Base-by-base conservation (phyloP, 2,888 invertebrate species). In the Phragmatobia fuliginosa region DNA sequence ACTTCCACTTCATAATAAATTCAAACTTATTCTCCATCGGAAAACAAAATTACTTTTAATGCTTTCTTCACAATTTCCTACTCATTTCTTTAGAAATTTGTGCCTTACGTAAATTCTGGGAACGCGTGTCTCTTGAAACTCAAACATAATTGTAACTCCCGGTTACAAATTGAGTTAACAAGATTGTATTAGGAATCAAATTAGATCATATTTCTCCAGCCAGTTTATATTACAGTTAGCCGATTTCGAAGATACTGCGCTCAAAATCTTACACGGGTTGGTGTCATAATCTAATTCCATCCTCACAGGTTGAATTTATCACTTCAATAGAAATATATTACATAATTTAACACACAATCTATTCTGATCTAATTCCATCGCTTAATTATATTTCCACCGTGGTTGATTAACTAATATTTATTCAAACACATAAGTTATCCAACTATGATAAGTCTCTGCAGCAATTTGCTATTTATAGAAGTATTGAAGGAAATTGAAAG, bases 91-190 rank as follows among this genome's bases (percentile, higher is more conserved):
- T 1, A 62, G 21, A 62, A 32, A 45, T 52, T 64, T 18, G 11
- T 64, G 16, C 25, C n/a, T n/a, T 33, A 52, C 16, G 16, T 33
- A 52, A 52, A 56, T 64, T 56, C 28, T 28, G 25, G 71, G 68
- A 62, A 33, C 78, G 82, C 81, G 77, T 49, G 33, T 68, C 14
- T 49, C 84, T 81, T 75, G 59, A 77, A 38, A 68, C 79, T 81
- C 80, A 67, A 61, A 71, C 80, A 81, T 79, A 73, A 77, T 76
- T 81, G 79, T 83, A 85, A 86, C 83, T 83, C 84, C 84, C 84
- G 74, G 88, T 88, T 88, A 88, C 91, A 92, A 92, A 92, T 92
- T 91, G 89, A 90, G 91, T 92, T 92, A 90, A 91, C 88, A 91
- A 90, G 87, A 92, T 92, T 89, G 90, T 90, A 91, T 91, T 91